A percentile compares a stretch with the other conserved stretches of the same genome.
phyloP scores from a whole-genome alignment of 2,113 vertebrate genomes.

The Brachyhypopomus occidentalis region DNA sequence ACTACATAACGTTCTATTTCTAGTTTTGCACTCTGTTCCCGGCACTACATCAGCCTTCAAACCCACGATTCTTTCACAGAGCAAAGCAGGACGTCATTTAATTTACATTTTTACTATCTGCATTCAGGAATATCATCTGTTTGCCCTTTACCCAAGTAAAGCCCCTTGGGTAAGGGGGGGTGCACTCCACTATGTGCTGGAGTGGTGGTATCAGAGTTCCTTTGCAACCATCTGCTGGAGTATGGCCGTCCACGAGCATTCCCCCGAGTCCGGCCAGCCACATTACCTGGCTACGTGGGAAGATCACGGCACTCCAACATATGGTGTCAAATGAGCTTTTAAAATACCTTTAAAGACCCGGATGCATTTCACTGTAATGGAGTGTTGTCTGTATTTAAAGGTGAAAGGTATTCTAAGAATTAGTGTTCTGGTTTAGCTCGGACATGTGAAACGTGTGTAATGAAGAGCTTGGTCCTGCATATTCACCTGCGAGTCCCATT shows the following conservation, averaged over 20 bases:
- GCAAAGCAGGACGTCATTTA: too few species aligned
- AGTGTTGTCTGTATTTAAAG: background rate
- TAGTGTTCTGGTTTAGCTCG: background rate
- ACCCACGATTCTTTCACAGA: too few species aligned
- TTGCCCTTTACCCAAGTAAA: too few species aligned
- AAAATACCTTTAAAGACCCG: background rate
- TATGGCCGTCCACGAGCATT: background rate
- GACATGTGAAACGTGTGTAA: background rate
- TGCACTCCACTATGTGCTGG: background rate
- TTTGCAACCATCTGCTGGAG: conserved; percentile 37
- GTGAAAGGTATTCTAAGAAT: background rate
- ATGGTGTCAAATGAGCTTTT: background rate
- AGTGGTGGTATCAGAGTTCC: conserved; percentile 11
- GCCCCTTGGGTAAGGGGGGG: background rate
- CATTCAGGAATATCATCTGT: too few species aligned
- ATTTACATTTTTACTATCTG: too few species aligned
- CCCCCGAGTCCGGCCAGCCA: conserved; percentile 4
- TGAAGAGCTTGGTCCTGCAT: too few species aligned
- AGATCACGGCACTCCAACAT: background rate
- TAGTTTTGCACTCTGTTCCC: too few species aligned
- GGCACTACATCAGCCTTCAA: too few species aligned
- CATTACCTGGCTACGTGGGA: background rate
- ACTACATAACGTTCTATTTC: too few species aligned
- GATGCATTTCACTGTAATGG: background rate
- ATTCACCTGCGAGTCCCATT: background rate